A percentile compares a stretch with the other conserved stretches of the same genome.
Evolutionary conservation across 2,113 vertebrate species (phyloP).

Genomic region (Zootoca vivipara): DNA sequence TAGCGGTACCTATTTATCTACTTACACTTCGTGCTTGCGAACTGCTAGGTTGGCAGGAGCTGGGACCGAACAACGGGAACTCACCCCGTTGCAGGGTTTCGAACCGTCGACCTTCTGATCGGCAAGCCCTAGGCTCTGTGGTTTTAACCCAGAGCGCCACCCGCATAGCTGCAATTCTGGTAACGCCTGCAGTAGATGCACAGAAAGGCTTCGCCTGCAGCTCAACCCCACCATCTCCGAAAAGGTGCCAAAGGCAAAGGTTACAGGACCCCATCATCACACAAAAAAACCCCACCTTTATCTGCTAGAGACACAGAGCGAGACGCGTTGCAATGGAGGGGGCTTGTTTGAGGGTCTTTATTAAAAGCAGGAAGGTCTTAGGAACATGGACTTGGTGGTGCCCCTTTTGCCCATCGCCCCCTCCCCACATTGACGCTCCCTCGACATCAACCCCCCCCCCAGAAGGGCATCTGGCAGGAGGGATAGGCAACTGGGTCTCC

Average conservation of each 20-base stretch:
- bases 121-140: too few species aligned
- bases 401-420: neutral
- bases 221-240: too few species aligned
- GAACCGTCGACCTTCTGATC: too few species aligned
- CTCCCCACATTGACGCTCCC: neutral
- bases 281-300: neutral
- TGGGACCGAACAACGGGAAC: too few species aligned
- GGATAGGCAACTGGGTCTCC: neutral
- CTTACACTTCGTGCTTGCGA: too few species aligned
- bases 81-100: too few species aligned
- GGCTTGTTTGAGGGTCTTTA: constrained; percentile 24
- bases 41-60: too few species aligned
- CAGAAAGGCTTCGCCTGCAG: neutral
- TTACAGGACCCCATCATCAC: too few species aligned
- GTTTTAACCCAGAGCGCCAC: too few species aligned
- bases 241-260: neutral
- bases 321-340: neutral
- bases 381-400: neutral
- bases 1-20: too few species aligned
- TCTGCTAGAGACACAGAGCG: neutral
- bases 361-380: constrained; percentile 27
- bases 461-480: neutral
- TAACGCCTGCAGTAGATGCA: neutral
- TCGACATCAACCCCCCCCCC: too few species aligned
- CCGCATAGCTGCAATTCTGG: neutral